phyloP scores from a whole-genome alignment of 2,113 vertebrate genomes.

The Mormoops blainvillei region DNA sequence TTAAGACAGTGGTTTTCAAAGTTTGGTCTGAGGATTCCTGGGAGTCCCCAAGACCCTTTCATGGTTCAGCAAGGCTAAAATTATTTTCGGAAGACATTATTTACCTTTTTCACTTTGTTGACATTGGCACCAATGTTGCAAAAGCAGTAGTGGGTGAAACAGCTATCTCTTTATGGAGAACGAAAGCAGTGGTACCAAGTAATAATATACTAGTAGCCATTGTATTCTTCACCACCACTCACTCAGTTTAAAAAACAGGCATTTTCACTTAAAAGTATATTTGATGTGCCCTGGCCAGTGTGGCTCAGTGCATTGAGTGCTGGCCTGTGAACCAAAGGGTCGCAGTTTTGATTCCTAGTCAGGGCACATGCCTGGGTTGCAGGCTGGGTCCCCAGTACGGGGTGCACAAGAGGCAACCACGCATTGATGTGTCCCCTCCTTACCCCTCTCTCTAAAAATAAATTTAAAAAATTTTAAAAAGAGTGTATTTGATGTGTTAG shows the following conservation, averaged over 20 bases:
- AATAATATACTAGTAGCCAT: neutral
- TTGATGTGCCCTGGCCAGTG: no score
- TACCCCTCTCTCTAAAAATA: no score
- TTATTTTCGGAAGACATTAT: neutral
- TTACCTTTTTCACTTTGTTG: neutral
- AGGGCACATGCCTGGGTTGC: no score
- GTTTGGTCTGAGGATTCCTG: neutral
- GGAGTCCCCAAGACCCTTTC: neutral
- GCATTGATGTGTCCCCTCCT: no score
- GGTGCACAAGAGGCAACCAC: no score
- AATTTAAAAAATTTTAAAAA: no score
- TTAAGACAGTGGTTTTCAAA: neutral
- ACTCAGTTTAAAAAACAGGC: neutral
- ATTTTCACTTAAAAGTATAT: neutral
- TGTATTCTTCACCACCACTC: neutral
- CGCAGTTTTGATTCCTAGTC: no score
- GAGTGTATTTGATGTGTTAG: neutral
- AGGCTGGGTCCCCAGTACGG: no score
- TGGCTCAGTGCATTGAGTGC: no score
- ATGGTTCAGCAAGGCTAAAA: neutral
- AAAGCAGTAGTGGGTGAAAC: neutral
- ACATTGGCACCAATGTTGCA: neutral
- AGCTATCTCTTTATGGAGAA: neutral
- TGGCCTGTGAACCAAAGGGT: no score
- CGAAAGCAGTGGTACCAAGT: neutral